Conservation (phyloP, 2,797 vertebrate genomes). For the Galago senegalensis region DNA sequence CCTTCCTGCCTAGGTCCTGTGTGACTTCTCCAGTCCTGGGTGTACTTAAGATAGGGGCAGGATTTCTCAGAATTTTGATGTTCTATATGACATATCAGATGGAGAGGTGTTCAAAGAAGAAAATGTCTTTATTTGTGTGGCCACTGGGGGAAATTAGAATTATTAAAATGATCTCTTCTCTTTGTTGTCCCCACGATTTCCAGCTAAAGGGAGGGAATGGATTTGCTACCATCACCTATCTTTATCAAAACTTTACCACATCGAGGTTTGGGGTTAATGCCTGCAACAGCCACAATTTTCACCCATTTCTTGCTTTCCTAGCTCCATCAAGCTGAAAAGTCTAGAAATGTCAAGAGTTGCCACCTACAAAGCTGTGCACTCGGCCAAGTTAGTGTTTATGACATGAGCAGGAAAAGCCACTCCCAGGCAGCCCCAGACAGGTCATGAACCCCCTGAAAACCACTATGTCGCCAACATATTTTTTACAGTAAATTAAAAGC, state of each 20-base stretch:
- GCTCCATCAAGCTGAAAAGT: not conserved
- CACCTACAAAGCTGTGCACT: not conserved
- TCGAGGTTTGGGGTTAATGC: not conserved
- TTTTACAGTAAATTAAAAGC: conserved; percentile 31
- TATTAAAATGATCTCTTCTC: not conserved
- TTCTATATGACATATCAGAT: not conserved
- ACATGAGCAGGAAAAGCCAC: not conserved
- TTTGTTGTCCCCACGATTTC: not conserved
- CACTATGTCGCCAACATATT: not conserved
- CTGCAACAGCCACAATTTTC: not conserved
- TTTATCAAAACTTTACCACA: conserved; percentile 28
- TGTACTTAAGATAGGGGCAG: not conserved
- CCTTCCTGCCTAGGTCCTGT: not conserved
- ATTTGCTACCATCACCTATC: not conserved
- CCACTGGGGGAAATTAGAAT: not conserved
- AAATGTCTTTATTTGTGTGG: not conserved
- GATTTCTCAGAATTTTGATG: not conserved
- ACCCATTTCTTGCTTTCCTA: not conserved
- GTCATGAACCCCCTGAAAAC: not conserved
- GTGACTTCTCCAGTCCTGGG: not conserved
- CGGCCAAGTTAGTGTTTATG: not conserved
- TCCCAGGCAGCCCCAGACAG: not conserved
- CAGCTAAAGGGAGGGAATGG: not conserved
- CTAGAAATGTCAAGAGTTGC: not conserved
- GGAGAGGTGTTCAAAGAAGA: not conserved